Conservation (phyloP, 1,140 invertebrate genomes). For the Tenebrio molitor region DNA sequence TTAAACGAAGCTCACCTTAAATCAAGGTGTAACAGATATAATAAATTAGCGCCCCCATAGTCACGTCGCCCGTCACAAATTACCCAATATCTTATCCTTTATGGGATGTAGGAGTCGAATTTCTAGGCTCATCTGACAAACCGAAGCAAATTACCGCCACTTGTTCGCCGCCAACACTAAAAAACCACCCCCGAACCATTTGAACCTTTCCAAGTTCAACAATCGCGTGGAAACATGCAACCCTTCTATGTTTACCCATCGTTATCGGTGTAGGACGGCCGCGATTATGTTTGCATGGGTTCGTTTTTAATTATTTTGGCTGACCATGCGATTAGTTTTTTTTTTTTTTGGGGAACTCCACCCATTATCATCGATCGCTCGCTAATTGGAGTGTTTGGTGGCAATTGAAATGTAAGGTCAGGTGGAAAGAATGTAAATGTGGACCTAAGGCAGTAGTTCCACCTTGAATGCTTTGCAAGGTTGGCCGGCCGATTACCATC, state of each 20-base stretch:
- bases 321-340: constrained; percentile 24
- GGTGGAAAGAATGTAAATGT: constrained; percentile 24
- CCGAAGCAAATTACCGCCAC: too few species aligned
- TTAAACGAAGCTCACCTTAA: too few species aligned
- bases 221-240: constrained; percentile 12
- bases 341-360: constrained; percentile 25
- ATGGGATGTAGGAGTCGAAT: too few species aligned
- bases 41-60: too few species aligned
- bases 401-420: constrained; percentile 4
- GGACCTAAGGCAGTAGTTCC: constrained; percentile 5
- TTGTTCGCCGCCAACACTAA: too few species aligned
- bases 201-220: constrained; percentile 1
- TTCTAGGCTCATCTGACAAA: too few species aligned
- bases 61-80: too few species aligned
- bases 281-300: constrained; percentile 23
- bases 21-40: too few species aligned
- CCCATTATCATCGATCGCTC: neutral
- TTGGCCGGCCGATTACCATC: neutral
- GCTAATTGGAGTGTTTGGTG: neutral
- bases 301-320: constrained; percentile 17
- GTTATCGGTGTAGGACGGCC: constrained; percentile 19
- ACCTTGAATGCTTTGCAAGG: constrained; percentile 31
- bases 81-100: too few species aligned
- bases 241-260: constrained; percentile 14
- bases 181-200: too few species aligned